Percentiles rank a stretch among this genome's conserved stretches.
These are phyloP conservation scores for Oriolus oriolus DNA, from an alignment of 2,113 vertebrate genomes.

Conservation along the genomic window DNA sequence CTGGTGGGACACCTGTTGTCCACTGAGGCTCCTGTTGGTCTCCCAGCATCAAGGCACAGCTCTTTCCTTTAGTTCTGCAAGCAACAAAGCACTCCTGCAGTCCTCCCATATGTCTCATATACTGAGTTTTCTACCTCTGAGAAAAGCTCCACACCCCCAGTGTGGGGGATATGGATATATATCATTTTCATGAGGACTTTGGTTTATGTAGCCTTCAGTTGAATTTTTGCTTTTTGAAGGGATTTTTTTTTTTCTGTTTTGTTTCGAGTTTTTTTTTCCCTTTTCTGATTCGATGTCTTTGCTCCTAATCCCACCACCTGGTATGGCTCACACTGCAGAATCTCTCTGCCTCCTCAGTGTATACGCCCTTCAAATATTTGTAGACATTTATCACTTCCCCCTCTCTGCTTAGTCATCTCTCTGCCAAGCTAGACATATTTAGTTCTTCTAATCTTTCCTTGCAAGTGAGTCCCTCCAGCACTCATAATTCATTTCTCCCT, in stretches of 20 bases:
- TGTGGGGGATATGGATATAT: neutral
- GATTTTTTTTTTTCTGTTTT: neutral
- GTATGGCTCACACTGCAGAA: conserved; percentile 27
- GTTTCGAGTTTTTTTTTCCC: neutral
- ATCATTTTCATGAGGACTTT: neutral
- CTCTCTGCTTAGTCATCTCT: conserved; percentile 42
- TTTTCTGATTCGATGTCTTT: conserved; percentile 1
- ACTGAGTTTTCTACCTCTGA: neutral
- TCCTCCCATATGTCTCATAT: neutral
- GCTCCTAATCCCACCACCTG: conserved; percentile 53
- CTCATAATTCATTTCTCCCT: conserved; percentile 51
- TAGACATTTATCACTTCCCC: conserved; percentile 49
- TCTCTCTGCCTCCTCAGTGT: conserved; percentile 9
- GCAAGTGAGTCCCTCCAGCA: neutral
- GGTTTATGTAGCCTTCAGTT: neutral
- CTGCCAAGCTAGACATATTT: conserved; percentile 57
- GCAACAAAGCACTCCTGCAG: neutral
- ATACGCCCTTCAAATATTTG: conserved; percentile 55
- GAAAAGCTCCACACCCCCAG: neutral
- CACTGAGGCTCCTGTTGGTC: conserved; percentile 8
- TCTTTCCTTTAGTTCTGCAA: neutral
- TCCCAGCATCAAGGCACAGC: conserved; percentile 2
- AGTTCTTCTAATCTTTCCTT: conserved; percentile 64
- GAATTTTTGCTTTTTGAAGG: neutral
- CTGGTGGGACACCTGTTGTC: conserved; percentile 38